A percentile compares a stretch with the other conserved stretches of the same genome.
These are phyloP conservation scores for Cygnus olor DNA, from an alignment of 2,797 vertebrate species.

Conservation along the genomic window DNA sequence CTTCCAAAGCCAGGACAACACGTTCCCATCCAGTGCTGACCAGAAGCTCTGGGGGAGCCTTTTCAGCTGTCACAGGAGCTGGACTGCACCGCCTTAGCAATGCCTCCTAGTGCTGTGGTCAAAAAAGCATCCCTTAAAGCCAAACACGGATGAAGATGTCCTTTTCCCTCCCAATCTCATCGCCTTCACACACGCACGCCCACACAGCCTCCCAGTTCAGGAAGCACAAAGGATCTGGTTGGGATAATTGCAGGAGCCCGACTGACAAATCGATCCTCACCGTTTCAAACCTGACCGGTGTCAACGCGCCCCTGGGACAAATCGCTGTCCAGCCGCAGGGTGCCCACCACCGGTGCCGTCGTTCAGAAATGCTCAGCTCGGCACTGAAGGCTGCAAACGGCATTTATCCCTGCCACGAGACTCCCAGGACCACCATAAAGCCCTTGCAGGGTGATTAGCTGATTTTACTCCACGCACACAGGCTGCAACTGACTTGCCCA, in stretches of 20 bases:
- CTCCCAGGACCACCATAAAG: background rate
- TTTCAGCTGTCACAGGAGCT: background rate
- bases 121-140: background rate
- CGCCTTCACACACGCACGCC: accelerated
- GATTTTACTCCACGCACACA: background rate
- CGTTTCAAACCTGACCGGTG: background rate
- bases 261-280: background rate
- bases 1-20: background rate
- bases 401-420: background rate
- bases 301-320: background rate
- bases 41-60: background rate
- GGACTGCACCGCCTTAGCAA: background rate
- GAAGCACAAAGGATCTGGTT: background rate
- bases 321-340: background rate
- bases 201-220: background rate
- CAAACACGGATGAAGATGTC: background rate
- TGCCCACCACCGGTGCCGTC: accelerated
- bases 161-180: background rate
- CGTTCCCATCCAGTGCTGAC: background rate
- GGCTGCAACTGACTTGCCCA: background rate
- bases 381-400: background rate
- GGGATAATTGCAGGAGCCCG: background rate
- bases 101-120: background rate
- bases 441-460: background rate
- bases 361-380: background rate